phyloP scores from a whole-genome alignment of 1,140 invertebrate genomes.

The Drosophila paulistorum region DNA sequence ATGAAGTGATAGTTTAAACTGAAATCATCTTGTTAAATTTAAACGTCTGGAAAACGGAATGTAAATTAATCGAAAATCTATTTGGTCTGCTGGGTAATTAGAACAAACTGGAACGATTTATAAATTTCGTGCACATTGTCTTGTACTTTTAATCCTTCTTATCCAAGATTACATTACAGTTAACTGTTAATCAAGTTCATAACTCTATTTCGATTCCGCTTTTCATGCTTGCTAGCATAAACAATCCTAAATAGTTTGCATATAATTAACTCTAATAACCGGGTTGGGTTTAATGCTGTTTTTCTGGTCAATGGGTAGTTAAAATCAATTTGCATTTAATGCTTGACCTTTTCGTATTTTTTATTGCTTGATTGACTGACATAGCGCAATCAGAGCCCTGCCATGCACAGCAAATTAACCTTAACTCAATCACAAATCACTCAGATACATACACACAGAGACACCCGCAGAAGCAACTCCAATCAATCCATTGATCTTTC shows the following conservation, averaged over 20 bases:
- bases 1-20: not conserved
- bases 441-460: not conserved
- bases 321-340: constrained; percentile 9
- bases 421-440: constrained; percentile 54
- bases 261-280: not conserved
- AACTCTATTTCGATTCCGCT: no score
- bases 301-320: not conserved
- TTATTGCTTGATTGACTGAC: constrained; percentile 19
- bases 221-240: no score
- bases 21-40: no score
- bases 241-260: no score
- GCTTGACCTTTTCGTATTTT: not conserved
- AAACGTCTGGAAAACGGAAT: no score
- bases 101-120: no score
- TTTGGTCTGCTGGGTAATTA: no score
- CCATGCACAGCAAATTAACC: constrained; percentile 50
- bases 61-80: no score
- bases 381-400: constrained; percentile 40
- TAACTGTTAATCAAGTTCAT: no score
- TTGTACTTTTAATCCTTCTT: no score
- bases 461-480: not conserved
- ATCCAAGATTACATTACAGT: no score
- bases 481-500: constrained; percentile 13
- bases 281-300: not conserved
- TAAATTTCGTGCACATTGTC: no score